Evolutionary conservation across 2,797 vertebrate species (phyloP).

Genomic region (Fistularia tabacaria): DNA sequence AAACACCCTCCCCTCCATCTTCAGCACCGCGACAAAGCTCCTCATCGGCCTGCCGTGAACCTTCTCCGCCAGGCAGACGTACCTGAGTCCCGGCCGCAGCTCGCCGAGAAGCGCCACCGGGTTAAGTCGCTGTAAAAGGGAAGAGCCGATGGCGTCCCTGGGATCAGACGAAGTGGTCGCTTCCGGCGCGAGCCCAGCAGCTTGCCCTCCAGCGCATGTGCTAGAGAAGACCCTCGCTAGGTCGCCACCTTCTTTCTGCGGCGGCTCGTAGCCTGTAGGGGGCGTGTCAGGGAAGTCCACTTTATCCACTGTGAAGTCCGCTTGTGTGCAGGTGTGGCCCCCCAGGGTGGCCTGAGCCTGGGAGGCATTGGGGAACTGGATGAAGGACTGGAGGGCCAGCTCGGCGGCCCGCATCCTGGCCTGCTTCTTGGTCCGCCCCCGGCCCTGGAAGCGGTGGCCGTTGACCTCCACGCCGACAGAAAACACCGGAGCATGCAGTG

Average conservation of each 20-base stretch:
- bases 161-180: conserved; percentile 71
- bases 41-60: conserved; percentile 74
- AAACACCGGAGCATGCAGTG: conserved; percentile 87
- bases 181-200: conserved; percentile 79
- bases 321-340: conserved; percentile 63
- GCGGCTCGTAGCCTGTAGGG: conserved; percentile 83
- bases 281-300: conserved; percentile 81
- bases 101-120: conserved; percentile 85
- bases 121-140: conserved; percentile 51
- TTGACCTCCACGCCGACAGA: conserved; percentile 89
- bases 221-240: conserved; percentile 45
- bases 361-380: conserved; percentile 88
- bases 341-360: conserved; percentile 84
- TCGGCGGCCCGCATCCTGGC: conserved; percentile 92
- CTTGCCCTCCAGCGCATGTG: conserved; percentile 12
- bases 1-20: conserved; percentile 87
- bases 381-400: conserved; percentile 85
- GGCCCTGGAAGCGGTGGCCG: conserved; percentile 86
- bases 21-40: conserved; percentile 88
- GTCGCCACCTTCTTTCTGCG: conserved; percentile 36
- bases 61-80: conserved; percentile 84
- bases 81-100: conserved; percentile 85
- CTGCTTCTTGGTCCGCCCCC: conserved; percentile 88
- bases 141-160: conserved; percentile 51
- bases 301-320: conserved; percentile 88